These are phyloP conservation scores for Listronotus oregonensis DNA, from an alignment of 1,140 invertebrate species.

Conservation along the genomic window DNA sequence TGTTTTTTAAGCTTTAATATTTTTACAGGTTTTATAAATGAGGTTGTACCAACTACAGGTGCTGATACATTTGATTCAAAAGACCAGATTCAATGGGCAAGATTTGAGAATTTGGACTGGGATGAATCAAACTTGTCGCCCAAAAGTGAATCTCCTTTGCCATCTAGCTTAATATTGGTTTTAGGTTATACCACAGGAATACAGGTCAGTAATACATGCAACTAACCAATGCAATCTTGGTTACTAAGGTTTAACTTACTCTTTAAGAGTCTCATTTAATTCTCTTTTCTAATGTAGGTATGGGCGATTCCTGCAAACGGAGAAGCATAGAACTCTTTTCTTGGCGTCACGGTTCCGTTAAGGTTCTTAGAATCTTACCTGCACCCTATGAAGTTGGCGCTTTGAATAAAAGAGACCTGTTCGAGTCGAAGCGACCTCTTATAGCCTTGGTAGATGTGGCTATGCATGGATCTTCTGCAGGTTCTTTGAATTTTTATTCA, in stretches of 20 bases:
- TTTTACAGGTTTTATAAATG: slow-evolving; percentile 82
- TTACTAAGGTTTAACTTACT: too few relatives aligned
- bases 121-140: slow-evolving; percentile 70
- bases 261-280: too few relatives aligned
- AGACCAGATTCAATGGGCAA: slow-evolving; percentile 70
- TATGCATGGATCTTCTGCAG: slow-evolving; percentile 78
- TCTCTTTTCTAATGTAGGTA: slow-evolving; percentile 58
- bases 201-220: slow-evolving; percentile 64
- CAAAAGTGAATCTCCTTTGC: slow-evolving; percentile 71
- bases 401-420: slow-evolving; percentile 62
- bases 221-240: too few relatives aligned
- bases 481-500: slow-evolving; percentile 88
- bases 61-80: slow-evolving; percentile 64
- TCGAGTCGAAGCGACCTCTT: slow-evolving; percentile 78
- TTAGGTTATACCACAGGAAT: slow-evolving; percentile 83
- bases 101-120: slow-evolving; percentile 81
- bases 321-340: slow-evolving; percentile 92
- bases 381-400: slow-evolving; percentile 63
- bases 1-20: too few relatives aligned
- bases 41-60: slow-evolving; percentile 86
- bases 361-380: slow-evolving; percentile 80
- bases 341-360: slow-evolving; percentile 85
- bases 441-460: slow-evolving; percentile 86
- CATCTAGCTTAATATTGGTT: slow-evolving; percentile 80
- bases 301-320: slow-evolving; percentile 82